Evolutionary conservation across 2,888 invertebrate genomes (phyloP), one percentile per base, ranked within the genome.

Genomic region (Melangyna quadrimaculata): DNA sequence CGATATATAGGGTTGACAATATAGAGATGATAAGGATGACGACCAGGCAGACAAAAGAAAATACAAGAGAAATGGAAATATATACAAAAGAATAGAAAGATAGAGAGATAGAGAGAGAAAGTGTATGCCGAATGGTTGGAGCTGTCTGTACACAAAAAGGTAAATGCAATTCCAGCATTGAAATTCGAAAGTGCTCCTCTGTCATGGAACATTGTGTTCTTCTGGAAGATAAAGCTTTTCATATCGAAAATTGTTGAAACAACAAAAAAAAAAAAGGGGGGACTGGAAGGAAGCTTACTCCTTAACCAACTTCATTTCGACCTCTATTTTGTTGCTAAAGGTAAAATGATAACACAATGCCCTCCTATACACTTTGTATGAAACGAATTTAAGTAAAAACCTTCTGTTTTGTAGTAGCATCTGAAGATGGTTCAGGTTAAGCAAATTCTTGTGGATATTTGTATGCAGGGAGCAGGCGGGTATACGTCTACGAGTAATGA

Each of bases 311-410:
- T 59, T 12, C 2, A 77, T 10, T 17, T 48, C 35, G 12, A 69
- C 29, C n/a, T 17, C 53, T 48, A 37, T 37, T n/a, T n/a, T n/a
- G n/a, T n/a, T n/a, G n/a, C 7, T 19, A 14, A n/a, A n/a, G 45
- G 22, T n/a, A 35, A 69, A 61, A 12, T 53, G 29, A 24, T 37
- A 19, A 61, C 67, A 59, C 40, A 71, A 69, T 29, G 22, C 45
- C 63, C 63, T 80, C 63, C 63, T 80, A 57, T 40, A 22, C 80
- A 80, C 75, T 80, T 55, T 74, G 69, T 55, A 43, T n/a, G n/a
- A 17, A 61, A 10, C 29, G 51, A 45, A 67, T 57, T 72, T 67
- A 35, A n/a, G 12, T 14, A 35, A n/a, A 61, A 53, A 48, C 57
- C 37, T 37, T 43, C 32, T 59, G 19, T 48, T 65, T 19, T 24